Evolutionary conservation across 2,113 vertebrate genomes (phyloP), one percentile per base, ranked within the genome.

Genomic region (Rostratula benghalensis): DNA sequence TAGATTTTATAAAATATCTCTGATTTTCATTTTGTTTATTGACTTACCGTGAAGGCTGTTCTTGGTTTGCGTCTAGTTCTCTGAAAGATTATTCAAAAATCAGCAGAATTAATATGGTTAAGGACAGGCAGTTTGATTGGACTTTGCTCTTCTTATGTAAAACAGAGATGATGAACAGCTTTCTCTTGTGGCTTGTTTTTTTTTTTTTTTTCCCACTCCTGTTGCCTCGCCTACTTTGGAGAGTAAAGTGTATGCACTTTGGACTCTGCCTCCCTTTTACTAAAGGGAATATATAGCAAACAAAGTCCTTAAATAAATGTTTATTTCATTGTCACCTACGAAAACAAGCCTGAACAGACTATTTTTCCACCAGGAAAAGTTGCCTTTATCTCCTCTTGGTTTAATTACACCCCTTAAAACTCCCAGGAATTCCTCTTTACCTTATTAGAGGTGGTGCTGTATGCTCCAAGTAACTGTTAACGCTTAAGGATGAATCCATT

Each of bases 111-210:
- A 77, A 68, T 86, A 59, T 4, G 11, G 79, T 37, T 89, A 87
- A 79, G 16, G 54, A 88, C 35, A 46, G 5, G 39, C 48, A 53
- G 33, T 31, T 17, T 10, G 45, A 59, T 11, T 83, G 69, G 48
- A 94, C 94, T 91, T 94, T 68, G 90, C 25, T 86, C 83, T 30
- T 84, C 25, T 71, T 80, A 91, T 4, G 76, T 87, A 92, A 96
- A 89, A 65, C 28, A 57, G 25, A 60, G 56, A 83, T 31, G 67
- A 89, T 37, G 30, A 74, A 88, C 48, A 88, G 18, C 56, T 24
- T 77, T 84, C 37, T 33, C 53, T 37, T 28, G 3, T 6, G 31
- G 45, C 16, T 46, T 46, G 45, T 46, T 13, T 27, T 22, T 41
- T 56, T 43, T 63, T 46, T 9, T 31, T 19, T 33, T 10, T 9